These are phyloP conservation scores for Beris morrisii DNA, from an alignment of 2,888 invertebrate genomes.

Conservation along the genomic window DNA sequence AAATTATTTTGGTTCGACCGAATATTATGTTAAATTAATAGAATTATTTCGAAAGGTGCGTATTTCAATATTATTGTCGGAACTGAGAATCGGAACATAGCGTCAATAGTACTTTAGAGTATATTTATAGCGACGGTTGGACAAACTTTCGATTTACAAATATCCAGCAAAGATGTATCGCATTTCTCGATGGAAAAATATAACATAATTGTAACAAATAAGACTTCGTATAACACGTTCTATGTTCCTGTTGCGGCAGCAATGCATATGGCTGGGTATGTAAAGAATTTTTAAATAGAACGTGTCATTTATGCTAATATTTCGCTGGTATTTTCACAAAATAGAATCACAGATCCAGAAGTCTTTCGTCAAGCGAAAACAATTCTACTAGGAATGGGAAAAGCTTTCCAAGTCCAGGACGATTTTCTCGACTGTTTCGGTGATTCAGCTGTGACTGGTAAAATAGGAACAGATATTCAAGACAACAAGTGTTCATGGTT, in stretches of 20 bases:
- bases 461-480: slow-evolving; percentile 87
- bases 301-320: no score
- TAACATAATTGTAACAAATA: slow-evolving; percentile 85
- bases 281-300: not conserved
- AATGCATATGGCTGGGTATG: slow-evolving; percentile 77
- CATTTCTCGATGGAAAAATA: slow-evolving; percentile 85
- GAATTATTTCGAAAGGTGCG: slow-evolving; percentile 73
- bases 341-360: slow-evolving; percentile 68
- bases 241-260: slow-evolving; percentile 87
- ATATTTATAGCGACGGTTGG: slow-evolving; percentile 68
- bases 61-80: not conserved
- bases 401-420: slow-evolving; percentile 93
- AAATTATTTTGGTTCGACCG: slow-evolving; percentile 72
- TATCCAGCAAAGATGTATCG: slow-evolving; percentile 65
- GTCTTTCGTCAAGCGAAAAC: slow-evolving; percentile 82
- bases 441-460: slow-evolving; percentile 81
- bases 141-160: slow-evolving; percentile 77
- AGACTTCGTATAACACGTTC: slow-evolving; percentile 92
- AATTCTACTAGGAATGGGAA: slow-evolving; percentile 89
- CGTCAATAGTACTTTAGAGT: not conserved
- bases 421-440: slow-evolving; percentile 79
- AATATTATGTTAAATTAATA: slow-evolving; percentile 75
- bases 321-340: no score
- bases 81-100: no score
- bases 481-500: slow-evolving; percentile 98